phyloP scores from a whole-genome alignment of 1,140 invertebrate genomes.

The Halesus radiatus region DNA sequence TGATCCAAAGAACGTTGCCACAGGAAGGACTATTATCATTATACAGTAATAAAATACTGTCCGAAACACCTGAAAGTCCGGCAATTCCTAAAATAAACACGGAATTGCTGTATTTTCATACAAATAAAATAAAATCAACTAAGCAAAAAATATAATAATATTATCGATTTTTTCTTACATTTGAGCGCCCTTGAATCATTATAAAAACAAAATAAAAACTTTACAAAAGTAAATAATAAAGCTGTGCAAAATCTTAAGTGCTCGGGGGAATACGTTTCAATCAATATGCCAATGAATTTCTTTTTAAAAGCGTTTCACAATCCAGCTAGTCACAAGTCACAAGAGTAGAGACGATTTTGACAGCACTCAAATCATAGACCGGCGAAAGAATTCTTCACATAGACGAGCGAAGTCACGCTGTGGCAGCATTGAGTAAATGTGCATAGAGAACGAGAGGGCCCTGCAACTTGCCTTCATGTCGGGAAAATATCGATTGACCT shows the following conservation, averaged over 20 bases:
- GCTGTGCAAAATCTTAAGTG: neutral
- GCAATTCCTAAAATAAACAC: conserved; percentile 64
- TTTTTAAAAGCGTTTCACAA: neutral
- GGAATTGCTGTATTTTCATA: conserved; percentile 19
- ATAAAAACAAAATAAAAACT: conserved; percentile 55
- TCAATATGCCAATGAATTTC: neutral
- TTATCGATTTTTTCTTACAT: conserved; percentile 63
- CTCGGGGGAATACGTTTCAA: neutral
- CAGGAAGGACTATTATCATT: conserved; percentile 75
- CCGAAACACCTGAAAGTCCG: conserved; percentile 74
- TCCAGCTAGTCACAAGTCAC: neutral
- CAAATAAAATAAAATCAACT: conserved; percentile 39
- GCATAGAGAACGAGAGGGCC: too few species aligned
- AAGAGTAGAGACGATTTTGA: neutral
- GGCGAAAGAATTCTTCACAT: too few species aligned
- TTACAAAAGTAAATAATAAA: neutral
- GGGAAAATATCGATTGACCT: too few species aligned
- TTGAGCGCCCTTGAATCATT: conserved; percentile 69
- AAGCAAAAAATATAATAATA: conserved; percentile 23
- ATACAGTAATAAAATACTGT: conserved; percentile 76
- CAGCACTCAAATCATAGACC: neutral
- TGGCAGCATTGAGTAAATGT: neutral
- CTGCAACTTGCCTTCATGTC: too few species aligned
- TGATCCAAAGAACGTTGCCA: conserved; percentile 73
- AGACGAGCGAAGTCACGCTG: neutral